Evolutionary conservation across 1,140 invertebrate species (phyloP).

Genomic region (Cyclina sinensis): DNA sequence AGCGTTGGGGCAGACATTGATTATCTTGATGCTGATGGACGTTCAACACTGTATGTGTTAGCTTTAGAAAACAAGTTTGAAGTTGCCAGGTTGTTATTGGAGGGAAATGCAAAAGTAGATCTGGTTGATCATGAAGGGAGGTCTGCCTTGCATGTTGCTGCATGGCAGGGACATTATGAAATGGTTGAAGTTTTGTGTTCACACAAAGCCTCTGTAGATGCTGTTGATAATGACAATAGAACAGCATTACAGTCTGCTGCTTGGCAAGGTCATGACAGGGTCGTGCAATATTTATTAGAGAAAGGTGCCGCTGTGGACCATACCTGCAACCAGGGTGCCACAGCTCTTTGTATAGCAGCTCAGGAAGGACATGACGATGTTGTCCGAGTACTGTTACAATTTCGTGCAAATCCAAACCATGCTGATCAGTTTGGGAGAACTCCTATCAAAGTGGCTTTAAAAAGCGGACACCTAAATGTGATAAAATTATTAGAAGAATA

Average conservation of each 20-base stretch:
- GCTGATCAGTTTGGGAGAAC: conserved; percentile 96
- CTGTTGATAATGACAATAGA: conserved; percentile 95
- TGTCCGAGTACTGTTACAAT: conserved; percentile 94
- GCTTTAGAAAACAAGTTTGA: conserved; percentile 95
- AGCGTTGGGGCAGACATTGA: conserved; percentile 94
- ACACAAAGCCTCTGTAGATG: conserved; percentile 94
- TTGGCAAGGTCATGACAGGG: conserved; percentile 96
- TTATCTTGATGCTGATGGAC: conserved; percentile 96
- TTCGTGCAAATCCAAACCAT: conserved; percentile 96
- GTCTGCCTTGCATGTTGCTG: conserved; percentile 96
- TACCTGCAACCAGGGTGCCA: conserved; percentile 97
- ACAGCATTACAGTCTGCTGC: conserved; percentile 97
- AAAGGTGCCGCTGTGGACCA: conserved; percentile 93
- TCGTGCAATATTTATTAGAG: conserved; percentile 91
- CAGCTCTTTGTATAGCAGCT: conserved; percentile 96
- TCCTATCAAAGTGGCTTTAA: conserved; percentile 92
- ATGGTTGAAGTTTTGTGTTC: conserved; percentile 95
- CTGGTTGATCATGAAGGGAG: conserved; percentile 96
- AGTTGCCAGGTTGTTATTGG: conserved; percentile 91
- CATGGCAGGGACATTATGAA: conserved; percentile 96
- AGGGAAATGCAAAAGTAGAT: conserved; percentile 92
- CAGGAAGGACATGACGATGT: conserved; percentile 98
- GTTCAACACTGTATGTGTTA: conserved; percentile 96
- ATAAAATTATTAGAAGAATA: conserved; percentile 89
- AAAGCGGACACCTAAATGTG: conserved; percentile 92